Conservation (phyloP, 2,113 vertebrate genomes). For the Steatornis caripensis region DNA sequence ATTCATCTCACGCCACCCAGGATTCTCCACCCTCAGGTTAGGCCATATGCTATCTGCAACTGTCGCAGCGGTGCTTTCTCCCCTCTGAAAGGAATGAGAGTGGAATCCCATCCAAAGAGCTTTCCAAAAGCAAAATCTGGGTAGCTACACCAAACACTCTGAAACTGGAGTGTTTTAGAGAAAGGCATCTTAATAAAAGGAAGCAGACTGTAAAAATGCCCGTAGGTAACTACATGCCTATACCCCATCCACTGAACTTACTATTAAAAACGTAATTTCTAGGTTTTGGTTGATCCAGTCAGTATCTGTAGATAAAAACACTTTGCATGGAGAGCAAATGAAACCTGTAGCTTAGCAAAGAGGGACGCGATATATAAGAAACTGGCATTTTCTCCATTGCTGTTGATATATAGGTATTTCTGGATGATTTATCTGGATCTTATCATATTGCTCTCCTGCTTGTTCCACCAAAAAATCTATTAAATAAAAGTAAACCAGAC, state of each 20-base stretch:
- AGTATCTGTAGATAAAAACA: neutral
- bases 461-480: neutral
- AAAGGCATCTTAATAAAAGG: neutral
- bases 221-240: neutral
- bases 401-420: neutral
- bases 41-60: neutral
- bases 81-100: neutral
- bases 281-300: neutral
- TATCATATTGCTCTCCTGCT: neutral
- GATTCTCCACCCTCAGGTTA: neutral
- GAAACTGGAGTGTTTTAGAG: neutral
- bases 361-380: neutral
- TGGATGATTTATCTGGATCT: neutral
- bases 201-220: neutral
- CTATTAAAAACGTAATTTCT: neutral
- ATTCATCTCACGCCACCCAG: neutral
- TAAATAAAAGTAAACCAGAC: neutral
- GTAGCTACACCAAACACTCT: neutral
- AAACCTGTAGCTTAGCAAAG: neutral
- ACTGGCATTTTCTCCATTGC: neutral
- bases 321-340: neutral
- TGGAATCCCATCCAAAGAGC: neutral
- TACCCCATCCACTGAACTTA: neutral
- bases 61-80: neutral
- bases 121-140: neutral